These are phyloP conservation scores for Elgonia sp. DNA, from an alignment of 2,888 invertebrate genomes.

Conservation along the genomic window DNA sequence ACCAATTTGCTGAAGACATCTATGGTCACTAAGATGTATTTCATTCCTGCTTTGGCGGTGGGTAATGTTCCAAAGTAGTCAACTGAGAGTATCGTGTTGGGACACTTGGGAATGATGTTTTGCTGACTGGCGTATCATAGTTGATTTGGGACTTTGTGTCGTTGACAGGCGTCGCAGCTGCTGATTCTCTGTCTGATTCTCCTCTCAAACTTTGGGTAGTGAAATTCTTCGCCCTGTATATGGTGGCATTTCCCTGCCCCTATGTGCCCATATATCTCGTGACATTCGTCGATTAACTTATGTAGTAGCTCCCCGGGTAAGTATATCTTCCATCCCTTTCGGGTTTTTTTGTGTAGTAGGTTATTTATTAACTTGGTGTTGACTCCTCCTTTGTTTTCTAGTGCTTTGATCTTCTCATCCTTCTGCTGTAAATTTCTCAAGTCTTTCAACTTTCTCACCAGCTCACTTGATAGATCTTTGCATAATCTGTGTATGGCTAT, in stretches of 20 bases:
- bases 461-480: no score
- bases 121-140: neutral
- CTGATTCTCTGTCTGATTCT: neutral
- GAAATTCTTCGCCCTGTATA: conserved; percentile 16
- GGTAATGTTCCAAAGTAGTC: conserved; percentile 7
- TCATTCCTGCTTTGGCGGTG: neutral
- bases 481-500: no score
- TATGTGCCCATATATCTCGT: conserved; percentile 32
- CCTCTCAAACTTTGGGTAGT: neutral
- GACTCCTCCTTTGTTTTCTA: no score
- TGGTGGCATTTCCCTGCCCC: neutral
- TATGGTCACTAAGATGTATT: neutral
- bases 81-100: neutral
- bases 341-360: no score
- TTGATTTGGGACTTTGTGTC: conserved; percentile 39
- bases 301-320: no score
- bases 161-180: conserved; percentile 44
- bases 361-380: no score
- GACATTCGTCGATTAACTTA: conserved; percentile 58
- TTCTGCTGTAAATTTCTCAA: no score
- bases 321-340: no score
- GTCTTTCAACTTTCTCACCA: no score
- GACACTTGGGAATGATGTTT: neutral
- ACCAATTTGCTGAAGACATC: conserved; percentile 5
- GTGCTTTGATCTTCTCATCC: no score